Evolutionary conservation across 2,797 vertebrate genomes (phyloP).

Genomic region (Hirundo rustica): DNA sequence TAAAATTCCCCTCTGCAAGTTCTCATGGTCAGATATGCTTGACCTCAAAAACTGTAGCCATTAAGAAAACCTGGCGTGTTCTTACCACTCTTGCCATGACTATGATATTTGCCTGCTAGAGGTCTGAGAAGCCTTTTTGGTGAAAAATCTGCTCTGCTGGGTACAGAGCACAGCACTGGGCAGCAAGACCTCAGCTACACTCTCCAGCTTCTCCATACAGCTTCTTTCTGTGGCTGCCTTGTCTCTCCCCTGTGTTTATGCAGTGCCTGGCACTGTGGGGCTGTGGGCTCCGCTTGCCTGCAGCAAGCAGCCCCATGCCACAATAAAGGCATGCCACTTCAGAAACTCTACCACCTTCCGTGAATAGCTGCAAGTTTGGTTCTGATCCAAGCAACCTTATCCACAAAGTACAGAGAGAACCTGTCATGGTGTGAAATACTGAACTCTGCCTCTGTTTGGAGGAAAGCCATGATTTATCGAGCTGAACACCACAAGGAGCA

Average conservation of each 20-base stretch:
- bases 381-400: conserved; percentile 63
- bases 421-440: conserved; percentile 67
- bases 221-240: not conserved
- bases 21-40: not conserved
- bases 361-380: conserved; percentile 50
- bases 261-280: not conserved
- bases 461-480: conserved; percentile 60
- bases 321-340: not conserved
- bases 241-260: not conserved
- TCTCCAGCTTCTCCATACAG: not conserved
- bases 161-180: not conserved
- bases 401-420: conserved; percentile 67
- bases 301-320: not conserved
- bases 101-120: not conserved
- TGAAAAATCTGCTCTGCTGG: not conserved
- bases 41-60: not conserved
- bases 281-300: not conserved
- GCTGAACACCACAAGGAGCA: conserved; percentile 28
- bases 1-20: not conserved
- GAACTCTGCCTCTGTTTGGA: conserved; percentile 67
- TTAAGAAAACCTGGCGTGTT: not conserved
- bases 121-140: not conserved
- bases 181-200: not conserved
- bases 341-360: conserved; percentile 12
- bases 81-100: not conserved